Conservation (phyloP, 2,797 vertebrate genomes). For the Pseudochirops cupreus region DNA sequence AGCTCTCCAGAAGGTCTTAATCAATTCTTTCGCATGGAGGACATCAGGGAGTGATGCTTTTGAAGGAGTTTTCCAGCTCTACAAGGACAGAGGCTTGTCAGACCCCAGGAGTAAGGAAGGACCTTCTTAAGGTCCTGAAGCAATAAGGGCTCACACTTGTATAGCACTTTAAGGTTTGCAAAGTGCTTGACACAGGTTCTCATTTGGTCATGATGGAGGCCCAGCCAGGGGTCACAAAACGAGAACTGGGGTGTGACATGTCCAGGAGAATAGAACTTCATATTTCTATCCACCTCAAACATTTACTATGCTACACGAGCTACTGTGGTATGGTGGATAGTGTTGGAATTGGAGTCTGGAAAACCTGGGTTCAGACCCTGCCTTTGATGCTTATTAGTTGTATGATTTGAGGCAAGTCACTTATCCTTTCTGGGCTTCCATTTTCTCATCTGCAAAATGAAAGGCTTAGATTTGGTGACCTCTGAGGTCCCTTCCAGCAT, state of each 20-base stretch:
- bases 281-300: background rate
- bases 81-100: background rate
- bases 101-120: background rate
- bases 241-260: background rate
- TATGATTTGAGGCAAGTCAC: background rate
- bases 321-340: background rate
- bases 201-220: background rate
- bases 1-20: background rate
- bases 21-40: background rate
- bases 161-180: background rate
- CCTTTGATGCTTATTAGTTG: background rate
- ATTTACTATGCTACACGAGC: background rate
- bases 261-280: background rate
- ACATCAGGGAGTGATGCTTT: background rate
- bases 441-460: background rate
- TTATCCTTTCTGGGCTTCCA: background rate
- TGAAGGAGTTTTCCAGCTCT: background rate
- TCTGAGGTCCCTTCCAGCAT: background rate
- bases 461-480: background rate
- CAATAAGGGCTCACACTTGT: background rate
- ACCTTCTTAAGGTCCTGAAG: background rate
- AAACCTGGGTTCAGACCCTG: background rate
- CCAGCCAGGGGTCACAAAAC: background rate
- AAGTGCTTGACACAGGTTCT: background rate
- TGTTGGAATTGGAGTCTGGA: background rate